Percentiles rank a stretch among this genome's conserved stretches.
Conservation (phyloP, 1,140 invertebrate genomes). For the Acyrthosiphon pisum region DNA sequence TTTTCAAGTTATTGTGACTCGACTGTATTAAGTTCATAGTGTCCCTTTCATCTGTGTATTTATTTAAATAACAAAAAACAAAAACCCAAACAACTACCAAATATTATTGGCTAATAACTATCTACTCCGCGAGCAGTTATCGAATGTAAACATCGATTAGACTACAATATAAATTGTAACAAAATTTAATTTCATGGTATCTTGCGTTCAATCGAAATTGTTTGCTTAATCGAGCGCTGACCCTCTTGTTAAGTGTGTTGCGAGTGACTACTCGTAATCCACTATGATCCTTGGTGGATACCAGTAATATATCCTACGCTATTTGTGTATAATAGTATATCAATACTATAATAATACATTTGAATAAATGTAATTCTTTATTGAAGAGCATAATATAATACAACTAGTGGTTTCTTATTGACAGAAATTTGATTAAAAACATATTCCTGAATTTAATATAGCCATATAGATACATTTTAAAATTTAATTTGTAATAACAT, state of each 20-base stretch:
- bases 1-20: neutral
- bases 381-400: neutral
- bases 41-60: neutral
- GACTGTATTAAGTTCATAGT: no score
- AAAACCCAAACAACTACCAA: neutral
- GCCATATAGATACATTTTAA: no score
- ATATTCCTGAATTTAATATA: no score
- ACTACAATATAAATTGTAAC: neutral
- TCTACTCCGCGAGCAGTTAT: neutral
- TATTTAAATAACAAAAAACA: neutral
- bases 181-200: constrained; percentile 19
- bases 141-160: neutral
- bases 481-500: no score
- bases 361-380: neutral
- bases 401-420: neutral
- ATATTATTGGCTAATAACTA: neutral
- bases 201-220: neutral
- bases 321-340: neutral
- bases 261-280: neutral
- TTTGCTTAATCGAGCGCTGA: neutral
- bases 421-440: neutral
- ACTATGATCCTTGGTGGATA: neutral
- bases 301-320: neutral
- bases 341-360: neutral
- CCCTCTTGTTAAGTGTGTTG: neutral